Percentiles rank a stretch among this genome's conserved stretches.
Evolutionary conservation across 1,140 invertebrate species (phyloP).

Genomic region (Tachypleus tridentatus): DNA sequence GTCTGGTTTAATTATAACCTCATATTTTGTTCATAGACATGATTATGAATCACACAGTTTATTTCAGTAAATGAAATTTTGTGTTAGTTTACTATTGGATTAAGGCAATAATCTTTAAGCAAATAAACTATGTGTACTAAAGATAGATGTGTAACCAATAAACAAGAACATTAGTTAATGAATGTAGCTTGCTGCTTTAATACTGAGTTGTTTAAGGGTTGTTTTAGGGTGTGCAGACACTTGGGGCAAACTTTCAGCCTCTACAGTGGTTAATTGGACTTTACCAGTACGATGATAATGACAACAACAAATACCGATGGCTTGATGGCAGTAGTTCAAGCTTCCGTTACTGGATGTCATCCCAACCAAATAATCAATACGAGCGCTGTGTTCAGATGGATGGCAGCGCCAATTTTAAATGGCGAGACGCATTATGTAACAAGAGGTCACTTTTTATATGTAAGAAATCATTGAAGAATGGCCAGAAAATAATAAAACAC

Average conservation of each 20-base stretch:
- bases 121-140: too few species aligned
- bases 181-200: too few species aligned
- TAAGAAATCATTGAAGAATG: slow-evolving; percentile 1
- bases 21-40: too few species aligned
- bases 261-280: slow-evolving; percentile 15
- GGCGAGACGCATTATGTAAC: slow-evolving; percentile 17
- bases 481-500: too few species aligned
- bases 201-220: too few species aligned
- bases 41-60: too few species aligned
- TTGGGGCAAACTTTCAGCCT: slow-evolving; percentile 10
- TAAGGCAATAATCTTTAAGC: too few species aligned
- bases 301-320: slow-evolving; percentile 13
- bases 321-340: slow-evolving; percentile 14
- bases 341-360: slow-evolving; percentile 17
- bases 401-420: slow-evolving; percentile 16
- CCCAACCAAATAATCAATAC: slow-evolving; percentile 16
- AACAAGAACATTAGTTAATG: too few species aligned
- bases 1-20: too few species aligned
- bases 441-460: slow-evolving; percentile 15
- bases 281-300: slow-evolving; percentile 13
- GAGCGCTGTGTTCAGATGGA: slow-evolving; percentile 14
- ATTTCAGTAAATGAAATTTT: too few species aligned
- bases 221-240: slow-evolving; percentile 1
- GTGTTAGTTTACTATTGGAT: too few species aligned
- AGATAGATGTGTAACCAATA: too few species aligned